phyloP scores from a whole-genome alignment of 1,140 invertebrate genomes.

The Zaprionus ghesquierei region DNA sequence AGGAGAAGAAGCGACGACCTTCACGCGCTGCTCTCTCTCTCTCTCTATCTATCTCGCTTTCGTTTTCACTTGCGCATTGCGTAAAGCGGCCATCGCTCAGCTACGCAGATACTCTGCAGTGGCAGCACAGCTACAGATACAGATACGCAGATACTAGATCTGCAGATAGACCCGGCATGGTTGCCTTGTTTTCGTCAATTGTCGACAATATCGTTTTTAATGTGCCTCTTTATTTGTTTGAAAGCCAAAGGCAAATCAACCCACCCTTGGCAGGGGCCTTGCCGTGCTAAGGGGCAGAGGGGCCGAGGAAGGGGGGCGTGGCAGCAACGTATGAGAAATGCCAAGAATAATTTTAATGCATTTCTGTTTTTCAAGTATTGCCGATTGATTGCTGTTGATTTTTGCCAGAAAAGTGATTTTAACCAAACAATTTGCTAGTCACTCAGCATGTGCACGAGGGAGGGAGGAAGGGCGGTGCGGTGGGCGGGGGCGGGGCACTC shows the following conservation, averaged over 20 bases:
- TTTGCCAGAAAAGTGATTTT: slow-evolving; percentile 42
- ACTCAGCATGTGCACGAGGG: not conserved
- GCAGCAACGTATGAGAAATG: slow-evolving; percentile 18
- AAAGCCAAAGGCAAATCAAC: slow-evolving; percentile 41
- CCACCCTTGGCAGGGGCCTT: not conserved
- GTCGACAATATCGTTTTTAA: slow-evolving; percentile 77
- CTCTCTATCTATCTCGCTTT: slow-evolving; percentile 3
- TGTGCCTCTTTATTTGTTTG: slow-evolving; percentile 66
- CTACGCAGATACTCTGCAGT: not conserved
- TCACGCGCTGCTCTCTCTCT: slow-evolving; percentile 44
- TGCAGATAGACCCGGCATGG: slow-evolving; percentile 2
- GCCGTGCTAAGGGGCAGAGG: not conserved
- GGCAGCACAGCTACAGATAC: not conserved
- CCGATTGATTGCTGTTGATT: slow-evolving; percentile 67
- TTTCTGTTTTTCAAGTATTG: slow-evolving; percentile 59
- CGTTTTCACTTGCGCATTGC: slow-evolving; percentile 53
- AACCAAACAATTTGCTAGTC: slow-evolving; percentile 10
- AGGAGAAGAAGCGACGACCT: slow-evolving; percentile 37
- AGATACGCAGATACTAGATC: slow-evolving; percentile 3
- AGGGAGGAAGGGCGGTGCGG: not conserved
- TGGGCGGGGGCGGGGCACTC: not conserved
- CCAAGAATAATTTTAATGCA: slow-evolving; percentile 65
- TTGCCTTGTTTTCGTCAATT: slow-evolving; percentile 77
- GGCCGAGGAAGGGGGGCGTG: not conserved
- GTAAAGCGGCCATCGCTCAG: slow-evolving; percentile 52